These are phyloP conservation scores for Pangasianodon hypophthalmus DNA, from an alignment of 2,113 vertebrate species.

Conservation along the genomic window DNA sequence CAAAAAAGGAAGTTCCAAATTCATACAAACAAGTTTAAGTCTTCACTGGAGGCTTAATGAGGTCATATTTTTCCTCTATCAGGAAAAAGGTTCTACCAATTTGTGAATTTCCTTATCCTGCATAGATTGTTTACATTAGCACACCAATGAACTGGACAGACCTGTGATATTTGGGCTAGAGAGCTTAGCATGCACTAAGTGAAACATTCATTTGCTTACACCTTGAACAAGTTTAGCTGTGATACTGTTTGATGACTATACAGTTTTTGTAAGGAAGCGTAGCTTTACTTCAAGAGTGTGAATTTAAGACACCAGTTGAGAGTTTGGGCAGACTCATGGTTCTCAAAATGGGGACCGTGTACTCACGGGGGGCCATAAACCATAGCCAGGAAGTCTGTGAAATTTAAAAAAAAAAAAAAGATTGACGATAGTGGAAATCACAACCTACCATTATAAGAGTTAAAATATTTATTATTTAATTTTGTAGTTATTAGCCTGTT, in stretches of 20 bases:
- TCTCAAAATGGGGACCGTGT: neutral
- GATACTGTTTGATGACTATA: neutral
- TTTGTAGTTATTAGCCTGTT: neutral
- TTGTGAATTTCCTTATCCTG: neutral
- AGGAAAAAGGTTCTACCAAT: neutral
- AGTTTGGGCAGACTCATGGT: neutral
- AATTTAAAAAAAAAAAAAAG: too few species aligned
- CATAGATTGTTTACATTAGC: neutral
- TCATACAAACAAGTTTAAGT: neutral
- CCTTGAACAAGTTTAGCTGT: neutral
- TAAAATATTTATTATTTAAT: neutral
- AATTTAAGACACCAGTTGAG: neutral
- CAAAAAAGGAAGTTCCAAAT: neutral
- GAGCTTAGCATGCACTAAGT: neutral
- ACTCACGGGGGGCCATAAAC: neutral
- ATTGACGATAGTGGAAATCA: neutral
- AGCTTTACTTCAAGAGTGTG: neutral
- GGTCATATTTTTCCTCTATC: neutral
- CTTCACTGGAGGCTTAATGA: neutral
- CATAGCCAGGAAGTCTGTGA: neutral
- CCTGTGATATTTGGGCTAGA: neutral
- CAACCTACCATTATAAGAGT: neutral
- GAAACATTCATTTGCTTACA: neutral
- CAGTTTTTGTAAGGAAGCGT: neutral
- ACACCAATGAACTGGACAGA: neutral